Evolutionary conservation across 2,888 invertebrate species (phyloP).

Genomic region (Ariolimax columbianus): DNA sequence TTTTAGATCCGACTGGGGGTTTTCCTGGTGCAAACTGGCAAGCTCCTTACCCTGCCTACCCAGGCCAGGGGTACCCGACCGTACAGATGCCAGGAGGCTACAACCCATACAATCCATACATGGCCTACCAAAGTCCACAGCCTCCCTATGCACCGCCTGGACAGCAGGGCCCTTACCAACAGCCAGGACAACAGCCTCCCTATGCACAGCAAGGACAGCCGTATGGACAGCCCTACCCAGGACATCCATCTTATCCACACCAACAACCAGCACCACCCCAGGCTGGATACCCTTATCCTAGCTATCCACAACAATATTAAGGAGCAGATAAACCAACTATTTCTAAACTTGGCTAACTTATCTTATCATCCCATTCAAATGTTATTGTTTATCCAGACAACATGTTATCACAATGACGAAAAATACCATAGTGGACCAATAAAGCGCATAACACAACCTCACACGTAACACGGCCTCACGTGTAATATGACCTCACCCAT

Average conservation of each 20-base stretch:
- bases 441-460: too few relatives aligned
- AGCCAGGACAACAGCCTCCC: constrained; percentile 45
- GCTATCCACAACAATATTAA: constrained; percentile 45
- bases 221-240: constrained; percentile 51
- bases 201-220: constrained; percentile 29
- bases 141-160: constrained; percentile 27
- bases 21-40: constrained; percentile 52
- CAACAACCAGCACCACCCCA: constrained; percentile 38
- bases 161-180: constrained; percentile 43
- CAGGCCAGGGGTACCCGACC: constrained; percentile 54
- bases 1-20: constrained; percentile 41
- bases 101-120: constrained; percentile 70
- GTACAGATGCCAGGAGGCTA: constrained; percentile 66
- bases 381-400: too few relatives aligned
- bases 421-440: too few relatives aligned
- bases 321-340: not conserved
- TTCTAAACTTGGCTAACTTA: too few relatives aligned
- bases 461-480: too few relatives aligned
- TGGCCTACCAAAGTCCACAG: constrained; percentile 59
- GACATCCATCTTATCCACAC: constrained; percentile 52
- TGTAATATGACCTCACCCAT: too few relatives aligned
- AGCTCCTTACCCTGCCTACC: constrained; percentile 62
- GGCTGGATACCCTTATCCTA: constrained; percentile 40
- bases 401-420: too few relatives aligned
- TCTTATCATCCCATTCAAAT: too few relatives aligned